Base-by-base conservation (phyloP, 2,888 invertebrate species). In the Lasioglossum zephyrum region DNA sequence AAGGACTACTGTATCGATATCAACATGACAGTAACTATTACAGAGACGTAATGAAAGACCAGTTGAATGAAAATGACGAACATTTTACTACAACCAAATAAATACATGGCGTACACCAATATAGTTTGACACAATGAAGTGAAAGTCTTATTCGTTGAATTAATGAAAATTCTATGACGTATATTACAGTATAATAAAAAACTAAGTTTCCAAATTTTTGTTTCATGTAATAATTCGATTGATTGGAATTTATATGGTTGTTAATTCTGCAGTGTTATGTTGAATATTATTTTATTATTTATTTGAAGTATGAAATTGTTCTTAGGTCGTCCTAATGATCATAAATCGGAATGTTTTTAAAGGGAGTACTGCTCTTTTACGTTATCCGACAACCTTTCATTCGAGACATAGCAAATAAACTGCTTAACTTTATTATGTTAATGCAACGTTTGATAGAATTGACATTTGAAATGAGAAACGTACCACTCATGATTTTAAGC, bases 381-480 rank as follows among this genome's bases (percentile, higher is more conserved):
- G 31, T 6, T 36, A 31, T 36, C 18, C 63, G 4, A 63, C 6
- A 31, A 63, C 63, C 31, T 63, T 63, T 31, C 63, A 6, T 6
- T 63, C 63, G 63, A 63, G 63, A 31, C 8, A 6, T 8, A 3
- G 18, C 63, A 36, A 63, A 63, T 63, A 63, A 63, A 63, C 63
- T 31, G 63, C 63, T 36, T 18, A 18, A 63, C 31, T 63, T 63
- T 63, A 63, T 63, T 18, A 31, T 36, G 31, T 63, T 31, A 63
- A 63, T 63, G 63, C 8, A 63, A 63, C 36, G 18, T 69, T 69
- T n/a, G 22, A 69, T 69, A 39, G 69, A 69, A 39, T 69, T 69
- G 39, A 69, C 69, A 69, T 36, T 69, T 39, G 36, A 39, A 69
- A 69, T n/a, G 69, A 69, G 36, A 22, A 69, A 39, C 39, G 39